These are phyloP conservation scores for Tapirus indicus DNA, from an alignment of 2,797 vertebrate genomes.

Conservation along the genomic window DNA sequence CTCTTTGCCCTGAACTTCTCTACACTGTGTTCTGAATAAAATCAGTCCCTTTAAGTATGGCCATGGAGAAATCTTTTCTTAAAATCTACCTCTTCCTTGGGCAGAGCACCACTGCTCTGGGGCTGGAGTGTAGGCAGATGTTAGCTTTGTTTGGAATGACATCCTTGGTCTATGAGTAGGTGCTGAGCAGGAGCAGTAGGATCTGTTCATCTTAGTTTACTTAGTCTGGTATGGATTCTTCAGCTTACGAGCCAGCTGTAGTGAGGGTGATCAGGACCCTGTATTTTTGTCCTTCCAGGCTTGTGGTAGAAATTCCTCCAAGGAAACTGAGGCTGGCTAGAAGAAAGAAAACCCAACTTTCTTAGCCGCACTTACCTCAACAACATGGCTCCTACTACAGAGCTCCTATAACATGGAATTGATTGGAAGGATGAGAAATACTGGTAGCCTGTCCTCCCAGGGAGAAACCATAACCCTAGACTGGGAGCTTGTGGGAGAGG, in stretches of 20 bases:
- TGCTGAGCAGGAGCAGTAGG: background rate
- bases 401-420: background rate
- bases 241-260: background rate
- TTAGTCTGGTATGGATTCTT: too few relatives aligned
- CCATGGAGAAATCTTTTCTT: background rate
- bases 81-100: fast-evolving
- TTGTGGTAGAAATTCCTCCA: background rate
- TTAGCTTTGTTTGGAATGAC: background rate
- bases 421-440: background rate
- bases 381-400: background rate
- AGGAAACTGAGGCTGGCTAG: background rate
- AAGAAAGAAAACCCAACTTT: background rate
- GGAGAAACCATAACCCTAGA: background rate
- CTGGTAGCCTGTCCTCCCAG: fast-evolving
- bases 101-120: fast-evolving
- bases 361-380: background rate
- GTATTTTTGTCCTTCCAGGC: background rate
- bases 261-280: background rate
- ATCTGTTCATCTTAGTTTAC: background rate
- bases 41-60: background rate
- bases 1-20: background rate
- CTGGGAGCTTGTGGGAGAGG: fast-evolving
- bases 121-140: background rate
- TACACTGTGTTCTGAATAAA: background rate
- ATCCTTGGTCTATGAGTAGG: background rate